Conservation (phyloP, 2,797 vertebrate species). For the Manis pentadactyla region DNA sequence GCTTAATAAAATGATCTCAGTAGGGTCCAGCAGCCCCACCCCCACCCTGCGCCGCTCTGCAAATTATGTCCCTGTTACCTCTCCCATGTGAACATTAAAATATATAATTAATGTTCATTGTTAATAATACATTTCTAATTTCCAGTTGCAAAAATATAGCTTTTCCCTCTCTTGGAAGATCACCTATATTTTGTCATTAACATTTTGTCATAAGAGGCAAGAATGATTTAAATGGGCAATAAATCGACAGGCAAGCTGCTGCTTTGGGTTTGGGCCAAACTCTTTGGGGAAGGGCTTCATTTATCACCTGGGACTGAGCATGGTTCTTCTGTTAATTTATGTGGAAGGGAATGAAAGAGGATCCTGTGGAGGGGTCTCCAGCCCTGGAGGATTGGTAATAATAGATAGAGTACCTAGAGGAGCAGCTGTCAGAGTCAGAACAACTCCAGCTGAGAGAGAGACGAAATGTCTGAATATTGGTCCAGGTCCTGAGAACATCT, state of each 20-base stretch:
- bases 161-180: constrained; percentile 66
- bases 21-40: constrained; percentile 53
- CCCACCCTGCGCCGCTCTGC: constrained; percentile 47
- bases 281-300: constrained; percentile 71
- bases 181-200: constrained; percentile 68
- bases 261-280: constrained; percentile 65
- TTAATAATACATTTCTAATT: constrained; percentile 89
- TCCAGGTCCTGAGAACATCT: not conserved
- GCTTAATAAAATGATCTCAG: constrained; percentile 78
- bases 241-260: constrained; percentile 72
- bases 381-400: constrained; percentile 38
- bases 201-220: constrained; percentile 61
- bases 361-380: not conserved
- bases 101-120: constrained; percentile 85
- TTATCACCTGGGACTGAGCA: constrained; percentile 67
- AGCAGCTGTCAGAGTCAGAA: not conserved
- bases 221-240: constrained; percentile 72
- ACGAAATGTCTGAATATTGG: not conserved
- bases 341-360: constrained; percentile 23
- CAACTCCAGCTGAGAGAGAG: not conserved
- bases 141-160: constrained; percentile 79
- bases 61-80: constrained; percentile 81
- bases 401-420: constrained; percentile 52
- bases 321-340: constrained; percentile 63
- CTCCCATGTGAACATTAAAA: constrained; percentile 80